Base-by-base conservation (phyloP, 2,113 vertebrate species). In the Epinephelus moara region DNA sequence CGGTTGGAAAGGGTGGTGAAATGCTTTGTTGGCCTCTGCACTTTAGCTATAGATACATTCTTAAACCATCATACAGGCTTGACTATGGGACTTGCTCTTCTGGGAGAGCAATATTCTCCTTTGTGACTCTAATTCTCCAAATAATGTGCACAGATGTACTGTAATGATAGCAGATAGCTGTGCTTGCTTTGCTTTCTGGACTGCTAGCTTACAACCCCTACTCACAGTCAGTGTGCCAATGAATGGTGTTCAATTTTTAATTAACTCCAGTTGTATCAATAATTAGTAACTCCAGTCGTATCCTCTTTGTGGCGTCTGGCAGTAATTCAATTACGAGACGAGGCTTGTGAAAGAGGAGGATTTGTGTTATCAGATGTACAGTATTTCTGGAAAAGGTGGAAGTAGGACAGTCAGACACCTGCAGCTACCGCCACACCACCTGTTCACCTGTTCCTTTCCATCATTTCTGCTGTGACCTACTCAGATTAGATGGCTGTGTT, bases 331-430 rank as follows among this genome's bases (percentile, higher is more conserved):
- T 66, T 50, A 57, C 25, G 66, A 64, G 70, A 57, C 30, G 30
- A 61, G 55, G 78, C 50, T 84, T 75, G 75, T n/a, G 10, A 71
- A 75, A 70, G 62, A 42, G 18, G 17, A 66, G 42, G 15, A 52
- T 76, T 75, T 67, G 47, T 56, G 56, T 15, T 72, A 42, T 42
- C 27, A 7, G 7, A 47, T 56, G 73, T 61, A n/a, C 25, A 45
- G 42, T 61, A n/a, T 79, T 79, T 55, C 56, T 63, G 37, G 52
- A 67, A 40, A 57, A 47, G 30, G 56, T 61, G 42, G 17, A 86
- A 85, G 64, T 75, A 78, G 83, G 61, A 68, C 78, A 78, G 37
- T 47, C 42, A 79, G 62, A 61, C 75, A 81, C 78, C 70, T 86
- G 78, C 73, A 74, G 84, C 61, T 70, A 79, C 47, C 37, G 15